Base-by-base conservation (phyloP, 1,140 invertebrate genomes). In the Eupeodes corollae region DNA sequence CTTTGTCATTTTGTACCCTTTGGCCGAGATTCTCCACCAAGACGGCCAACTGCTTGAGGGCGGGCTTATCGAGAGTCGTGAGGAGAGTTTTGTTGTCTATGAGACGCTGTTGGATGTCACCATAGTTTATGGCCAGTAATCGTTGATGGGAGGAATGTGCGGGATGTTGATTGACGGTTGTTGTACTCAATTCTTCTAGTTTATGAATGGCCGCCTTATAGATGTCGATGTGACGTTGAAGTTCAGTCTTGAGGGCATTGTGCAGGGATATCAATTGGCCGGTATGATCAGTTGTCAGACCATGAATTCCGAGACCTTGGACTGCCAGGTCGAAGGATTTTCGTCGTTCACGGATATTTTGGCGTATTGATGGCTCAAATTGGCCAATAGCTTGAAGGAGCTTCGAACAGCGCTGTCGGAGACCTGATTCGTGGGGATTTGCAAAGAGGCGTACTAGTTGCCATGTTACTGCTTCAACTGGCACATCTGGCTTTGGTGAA, bases 71-170 rank as follows among this genome's bases (percentile, higher is more conserved):
- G 39, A 93, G 73, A 30, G 88, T 82, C 53, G 91, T 92, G 39
- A 92, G 71, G 18, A 94, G 69, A 0, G 85, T 87, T 67, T 91
- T 91, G 69, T 94, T 95, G 69, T 92, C 90, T 54, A 93, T 93
- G 14, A 95, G 73, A 5, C 91, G 71, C 50, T 89, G 82, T 67
- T 95, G 89, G 15, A 86, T 83, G 56, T 88, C 85, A 6, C 77
- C 76, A 58, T 88, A 82, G 35, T 81, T 82, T 19, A 93, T 75
- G 37, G 86, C 86, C 46, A 95, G 71, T 30, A 92, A 79, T 31
- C 91, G 73, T 69, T 94, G 91, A 70, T 95, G 91, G 15, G 87
- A 91, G 0, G 87, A 85, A 39, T 84, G 82, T 1, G 88, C 86
- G 13, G 88, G 88, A 30, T 89, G 87, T 55, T 86, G 83, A 46